Evolutionary conservation across 2,888 invertebrate genomes (phyloP), one percentile per base, ranked within the genome.

Genomic region (Apodemia zela): DNA sequence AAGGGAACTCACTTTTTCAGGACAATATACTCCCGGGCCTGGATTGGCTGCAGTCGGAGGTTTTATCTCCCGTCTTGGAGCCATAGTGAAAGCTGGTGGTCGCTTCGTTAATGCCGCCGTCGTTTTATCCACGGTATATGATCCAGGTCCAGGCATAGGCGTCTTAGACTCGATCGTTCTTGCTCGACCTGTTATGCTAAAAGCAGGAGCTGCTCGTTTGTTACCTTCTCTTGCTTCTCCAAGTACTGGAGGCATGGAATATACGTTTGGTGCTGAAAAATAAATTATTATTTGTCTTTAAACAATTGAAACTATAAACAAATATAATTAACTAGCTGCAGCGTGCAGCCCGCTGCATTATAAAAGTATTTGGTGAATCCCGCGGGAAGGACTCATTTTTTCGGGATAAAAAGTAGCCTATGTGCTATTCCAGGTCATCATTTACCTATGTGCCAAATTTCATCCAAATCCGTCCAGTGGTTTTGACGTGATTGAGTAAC

Each of bases 11-110:
- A 89, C 89, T 84, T 94, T 95, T 77, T 95, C 95, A 0, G 95
- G 93, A 63, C 91, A 88, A 74, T 95, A 95, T 5, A 93, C 92
- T 33, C 95, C 95, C 0, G 95, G 95, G 29, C 94, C 93, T 0
- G 93, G 93, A 0, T 93, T 83, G 11, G 81, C 73, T 1, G 81
- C 86, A 3, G 93, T 75, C 0, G 90, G 82, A 21, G 75, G 82
- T 69, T 78, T 85, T 25, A 79, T 67, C 65, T 90, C 88, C 69
- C 92, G 75, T 67, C 89, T 81, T 7, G 92, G 94, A 47, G 97
- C 96, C 92, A 99, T 97, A 45, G 97, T 97, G 82, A 96, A 98
- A 38, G 96, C 94, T 0, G 98, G 98, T 13, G 97, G 93, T 68
- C 93, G 85, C 68, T 82, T 87, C 3, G 75, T 75, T 11, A 89